Percentiles rank a stretch among this genome's conserved stretches.
phyloP scores from a whole-genome alignment of 2,797 vertebrate genomes.

The Premnoplex brunnescens region DNA sequence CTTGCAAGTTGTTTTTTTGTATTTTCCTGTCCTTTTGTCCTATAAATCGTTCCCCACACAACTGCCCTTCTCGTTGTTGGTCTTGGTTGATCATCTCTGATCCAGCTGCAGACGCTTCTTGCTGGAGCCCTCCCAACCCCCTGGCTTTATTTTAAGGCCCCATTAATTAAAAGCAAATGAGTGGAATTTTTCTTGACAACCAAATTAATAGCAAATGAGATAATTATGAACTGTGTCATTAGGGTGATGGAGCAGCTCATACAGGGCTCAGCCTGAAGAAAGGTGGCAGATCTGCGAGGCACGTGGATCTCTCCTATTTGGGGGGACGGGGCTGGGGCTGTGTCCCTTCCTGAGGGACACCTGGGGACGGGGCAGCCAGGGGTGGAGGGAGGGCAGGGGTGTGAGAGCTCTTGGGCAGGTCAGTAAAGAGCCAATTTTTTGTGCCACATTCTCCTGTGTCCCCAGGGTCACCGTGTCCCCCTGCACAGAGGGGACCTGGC shows the following conservation, averaged over 20 bases:
- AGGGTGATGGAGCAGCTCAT: conserved; percentile 34
- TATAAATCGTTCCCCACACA: background rate
- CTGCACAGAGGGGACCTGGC: fast-evolving
- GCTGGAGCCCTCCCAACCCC: background rate
- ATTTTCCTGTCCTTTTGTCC: background rate
- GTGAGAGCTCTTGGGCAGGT: background rate
- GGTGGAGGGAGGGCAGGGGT: background rate
- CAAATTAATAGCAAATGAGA: conserved; percentile 26
- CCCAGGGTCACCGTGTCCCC: background rate
- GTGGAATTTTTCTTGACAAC: conserved; percentile 25
- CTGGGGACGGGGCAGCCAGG: background rate
- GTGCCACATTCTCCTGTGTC: background rate
- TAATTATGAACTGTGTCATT: background rate
- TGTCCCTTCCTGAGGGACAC: fast-evolving
- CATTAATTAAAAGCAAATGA: conserved; percentile 63
- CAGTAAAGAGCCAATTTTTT: background rate
- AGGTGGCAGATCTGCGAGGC: background rate
- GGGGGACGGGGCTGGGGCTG: background rate
- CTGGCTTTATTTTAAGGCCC: conserved; percentile 25
- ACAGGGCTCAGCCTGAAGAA: background rate
- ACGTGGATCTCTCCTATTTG: fast-evolving
- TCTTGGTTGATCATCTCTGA: background rate
- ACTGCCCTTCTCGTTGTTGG: background rate
- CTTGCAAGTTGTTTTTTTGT: background rate
- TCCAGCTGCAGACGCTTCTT: background rate